A percentile compares a stretch with the other conserved stretches of the same genome.
Conservation (phyloP, 2,797 vertebrate genomes). For the Myiotriccus ornatus region DNA sequence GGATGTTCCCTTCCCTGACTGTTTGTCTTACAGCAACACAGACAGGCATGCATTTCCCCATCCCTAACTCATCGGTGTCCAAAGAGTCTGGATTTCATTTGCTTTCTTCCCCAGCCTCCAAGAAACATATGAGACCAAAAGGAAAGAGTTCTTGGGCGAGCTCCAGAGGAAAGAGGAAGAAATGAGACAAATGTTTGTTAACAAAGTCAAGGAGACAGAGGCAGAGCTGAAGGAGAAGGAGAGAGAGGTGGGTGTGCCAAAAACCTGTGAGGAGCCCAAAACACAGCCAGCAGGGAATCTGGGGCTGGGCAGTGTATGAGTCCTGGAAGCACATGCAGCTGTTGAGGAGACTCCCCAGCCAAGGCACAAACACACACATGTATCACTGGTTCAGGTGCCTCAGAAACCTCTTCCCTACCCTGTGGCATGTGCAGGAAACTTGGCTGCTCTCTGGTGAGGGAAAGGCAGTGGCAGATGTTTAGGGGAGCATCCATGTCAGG, state of each 20-base stretch:
- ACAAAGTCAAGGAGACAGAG: constrained; percentile 98
- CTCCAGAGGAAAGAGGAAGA: constrained; percentile 96
- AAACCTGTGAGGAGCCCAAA: not conserved
- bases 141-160: constrained; percentile 95
- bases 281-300: not conserved
- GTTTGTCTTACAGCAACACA: not conserved
- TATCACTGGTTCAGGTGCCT: not conserved
- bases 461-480: not conserved
- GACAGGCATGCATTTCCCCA: not conserved
- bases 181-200: constrained; percentile 99
- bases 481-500: not conserved
- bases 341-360: not conserved
- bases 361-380: not conserved
- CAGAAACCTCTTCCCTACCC: not conserved
- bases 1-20: not conserved
- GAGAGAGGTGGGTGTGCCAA: constrained; percentile 84
- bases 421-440: not conserved
- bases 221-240: constrained; percentile 96
- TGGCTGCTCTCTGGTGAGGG: not conserved
- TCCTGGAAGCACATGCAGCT: not conserved
- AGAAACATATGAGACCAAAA: constrained; percentile 96
- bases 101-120: constrained; percentile 83
- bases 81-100: not conserved
- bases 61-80: not conserved
- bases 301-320: not conserved